Conservation (phyloP, 2,113 vertebrate genomes). For the Melanocharis versteri region DNA sequence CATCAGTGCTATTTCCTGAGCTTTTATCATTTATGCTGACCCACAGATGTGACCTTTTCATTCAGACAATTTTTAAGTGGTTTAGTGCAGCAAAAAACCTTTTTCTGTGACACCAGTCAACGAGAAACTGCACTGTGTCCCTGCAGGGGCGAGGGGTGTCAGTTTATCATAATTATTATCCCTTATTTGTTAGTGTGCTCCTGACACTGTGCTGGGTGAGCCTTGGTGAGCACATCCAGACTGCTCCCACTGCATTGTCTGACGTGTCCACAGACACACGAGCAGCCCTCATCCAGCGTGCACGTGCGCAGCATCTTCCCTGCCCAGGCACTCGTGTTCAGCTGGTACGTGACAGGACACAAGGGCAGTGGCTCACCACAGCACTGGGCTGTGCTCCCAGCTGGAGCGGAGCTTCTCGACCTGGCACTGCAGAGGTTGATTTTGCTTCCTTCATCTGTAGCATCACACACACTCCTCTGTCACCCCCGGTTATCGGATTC, state of each 20-base stretch:
- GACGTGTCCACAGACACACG: not conserved
- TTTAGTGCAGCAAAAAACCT: not conserved
- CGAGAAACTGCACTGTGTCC: not conserved
- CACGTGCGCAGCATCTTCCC: not conserved
- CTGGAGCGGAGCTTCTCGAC: not conserved
- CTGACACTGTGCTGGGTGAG: not conserved
- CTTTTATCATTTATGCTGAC: not conserved
- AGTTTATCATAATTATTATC: not conserved
- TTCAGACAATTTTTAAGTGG: not conserved
- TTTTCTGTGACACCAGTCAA: not conserved
- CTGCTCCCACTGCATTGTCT: not conserved
- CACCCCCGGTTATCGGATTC: not conserved
- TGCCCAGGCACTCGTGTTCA: not conserved
- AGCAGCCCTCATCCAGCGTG: not conserved
- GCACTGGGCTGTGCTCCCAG: not conserved
- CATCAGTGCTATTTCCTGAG: not conserved
- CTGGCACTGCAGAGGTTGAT: not conserved
- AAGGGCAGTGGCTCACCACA: not conserved
- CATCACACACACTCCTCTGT: rapidly evolving
- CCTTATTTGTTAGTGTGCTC: not conserved
- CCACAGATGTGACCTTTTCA: not conserved
- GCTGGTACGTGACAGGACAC: rapidly evolving
- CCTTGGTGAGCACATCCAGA: not conserved
- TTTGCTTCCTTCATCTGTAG: not conserved
- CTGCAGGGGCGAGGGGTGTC: not conserved